A percentile compares a stretch with the other conserved stretches of the same genome.
Evolutionary conservation across 2,888 invertebrate genomes (phyloP).

Genomic region (Drosophila incognita): DNA sequence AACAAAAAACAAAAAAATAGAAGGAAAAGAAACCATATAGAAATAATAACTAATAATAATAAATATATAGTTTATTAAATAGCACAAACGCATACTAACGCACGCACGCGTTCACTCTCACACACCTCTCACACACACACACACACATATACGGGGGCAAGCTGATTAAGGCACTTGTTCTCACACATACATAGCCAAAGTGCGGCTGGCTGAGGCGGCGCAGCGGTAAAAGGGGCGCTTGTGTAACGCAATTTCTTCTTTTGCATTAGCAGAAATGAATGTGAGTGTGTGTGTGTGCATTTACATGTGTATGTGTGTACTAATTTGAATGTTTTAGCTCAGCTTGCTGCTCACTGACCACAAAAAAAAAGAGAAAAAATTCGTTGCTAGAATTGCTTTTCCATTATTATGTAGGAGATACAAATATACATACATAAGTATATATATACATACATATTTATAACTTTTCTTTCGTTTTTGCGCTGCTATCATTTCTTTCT

Average conservation of each 20-base stretch:
- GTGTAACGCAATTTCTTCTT: constrained; percentile 74
- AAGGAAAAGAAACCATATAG: constrained; percentile 9
- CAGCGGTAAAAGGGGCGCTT: constrained; percentile 61
- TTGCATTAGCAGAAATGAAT: constrained; percentile 34
- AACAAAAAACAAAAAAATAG: constrained; percentile 1
- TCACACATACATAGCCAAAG: constrained; percentile 28
- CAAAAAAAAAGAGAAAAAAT: constrained; percentile 36
- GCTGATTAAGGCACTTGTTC: constrained; percentile 62
- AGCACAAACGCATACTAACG: constrained; percentile 39
- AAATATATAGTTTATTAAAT: constrained; percentile 38
- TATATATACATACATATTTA: constrained; percentile 28
- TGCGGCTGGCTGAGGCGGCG: constrained; percentile 22
- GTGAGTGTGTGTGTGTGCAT: constrained; percentile 2
- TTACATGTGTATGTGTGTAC: constrained; percentile 23
- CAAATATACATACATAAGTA: constrained; percentile 18
- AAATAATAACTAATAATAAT: constrained; percentile 16
- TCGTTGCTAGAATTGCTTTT: constrained; percentile 40
- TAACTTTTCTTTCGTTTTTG: constrained; percentile 58
- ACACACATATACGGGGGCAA: constrained; percentile 29
- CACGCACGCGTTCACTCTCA: constrained; percentile 40
- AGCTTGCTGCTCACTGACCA: constrained; percentile 32
- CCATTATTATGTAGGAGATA: constrained; percentile 30
- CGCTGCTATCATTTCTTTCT: constrained; percentile 66
- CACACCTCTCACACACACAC: constrained; percentile 16
- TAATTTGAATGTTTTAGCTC: constrained; percentile 44